phyloP scores from a whole-genome alignment of 2,113 vertebrate genomes.

The Terrapene triunguis region DNA sequence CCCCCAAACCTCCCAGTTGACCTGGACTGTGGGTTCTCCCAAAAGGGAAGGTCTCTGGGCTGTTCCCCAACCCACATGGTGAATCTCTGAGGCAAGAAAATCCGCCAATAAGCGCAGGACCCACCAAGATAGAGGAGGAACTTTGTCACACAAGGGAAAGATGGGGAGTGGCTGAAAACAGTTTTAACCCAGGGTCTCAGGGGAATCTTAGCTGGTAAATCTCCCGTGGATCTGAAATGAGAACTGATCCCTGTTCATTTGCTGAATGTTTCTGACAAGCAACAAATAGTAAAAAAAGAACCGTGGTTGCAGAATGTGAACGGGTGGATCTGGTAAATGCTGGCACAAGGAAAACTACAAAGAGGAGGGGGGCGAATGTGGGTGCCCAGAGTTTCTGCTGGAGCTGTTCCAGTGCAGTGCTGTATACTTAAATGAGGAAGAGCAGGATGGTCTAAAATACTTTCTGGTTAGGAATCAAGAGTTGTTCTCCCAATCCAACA shows the following conservation, averaged over 20 bases:
- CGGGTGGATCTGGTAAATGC: neutral
- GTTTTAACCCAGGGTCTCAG: neutral
- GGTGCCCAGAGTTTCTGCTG: neutral
- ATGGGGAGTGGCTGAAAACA: neutral
- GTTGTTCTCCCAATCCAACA: neutral
- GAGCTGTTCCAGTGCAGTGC: neutral
- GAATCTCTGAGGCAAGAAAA: no score
- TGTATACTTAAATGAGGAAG: neutral
- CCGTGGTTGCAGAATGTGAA: neutral
- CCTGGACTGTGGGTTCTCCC: no score
- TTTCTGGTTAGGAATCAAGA: neutral
- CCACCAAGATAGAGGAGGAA: no score
- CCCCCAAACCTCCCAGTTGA: no score
- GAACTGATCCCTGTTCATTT: neutral
- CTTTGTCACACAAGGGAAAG: neutral
- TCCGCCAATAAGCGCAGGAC: no score
- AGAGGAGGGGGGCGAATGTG: neutral
- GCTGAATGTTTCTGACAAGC: neutral
- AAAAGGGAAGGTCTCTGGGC: no score
- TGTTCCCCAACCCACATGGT: no score
- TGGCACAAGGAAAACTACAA: neutral
- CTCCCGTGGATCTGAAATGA: neutral
- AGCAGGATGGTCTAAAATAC: neutral
- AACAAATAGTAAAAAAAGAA: neutral
- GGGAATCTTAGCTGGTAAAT: neutral